These are phyloP conservation scores for Tipula unca DNA, from an alignment of 2,888 invertebrate genomes.

Conservation along the genomic window DNA sequence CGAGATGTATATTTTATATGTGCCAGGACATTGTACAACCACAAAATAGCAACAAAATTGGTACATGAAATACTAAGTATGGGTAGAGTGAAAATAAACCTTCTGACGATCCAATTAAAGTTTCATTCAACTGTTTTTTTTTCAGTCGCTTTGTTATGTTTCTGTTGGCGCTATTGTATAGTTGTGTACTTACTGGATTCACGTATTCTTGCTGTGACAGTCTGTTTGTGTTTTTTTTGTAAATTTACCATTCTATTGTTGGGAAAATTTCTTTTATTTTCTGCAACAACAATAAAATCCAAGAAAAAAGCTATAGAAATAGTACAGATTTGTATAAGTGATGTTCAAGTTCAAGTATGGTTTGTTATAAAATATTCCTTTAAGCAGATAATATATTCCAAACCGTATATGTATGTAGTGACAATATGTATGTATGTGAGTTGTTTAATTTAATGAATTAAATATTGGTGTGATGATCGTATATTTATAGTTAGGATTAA, in stretches of 20 bases:
- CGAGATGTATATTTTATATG: neutral
- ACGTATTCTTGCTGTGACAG: neutral
- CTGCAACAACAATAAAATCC: neutral
- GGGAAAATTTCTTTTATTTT: neutral
- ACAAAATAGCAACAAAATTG: neutral
- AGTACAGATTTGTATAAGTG: neutral
- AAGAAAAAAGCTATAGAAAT: neutral
- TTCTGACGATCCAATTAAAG: neutral
- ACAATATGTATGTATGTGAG: neutral
- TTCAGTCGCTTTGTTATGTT: neutral
- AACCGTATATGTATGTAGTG: neutral
- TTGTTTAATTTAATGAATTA: neutral
- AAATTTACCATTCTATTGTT: neutral
- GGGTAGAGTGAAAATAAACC: neutral
- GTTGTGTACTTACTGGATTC: neutral
- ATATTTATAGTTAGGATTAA: neutral
- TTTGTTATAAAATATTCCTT: neutral
- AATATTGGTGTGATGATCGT: neutral
- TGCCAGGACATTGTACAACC: neutral
- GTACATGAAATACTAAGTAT: neutral
- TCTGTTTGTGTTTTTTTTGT: neutral
- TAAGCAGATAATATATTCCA: neutral
- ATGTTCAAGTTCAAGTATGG: neutral
- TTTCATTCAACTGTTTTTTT: neutral
- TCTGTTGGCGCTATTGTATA: neutral